Evolutionary conservation across 2,113 vertebrate species (phyloP), one percentile per base, ranked within the genome.

Genomic region (Psephotus haematonotus): DNA sequence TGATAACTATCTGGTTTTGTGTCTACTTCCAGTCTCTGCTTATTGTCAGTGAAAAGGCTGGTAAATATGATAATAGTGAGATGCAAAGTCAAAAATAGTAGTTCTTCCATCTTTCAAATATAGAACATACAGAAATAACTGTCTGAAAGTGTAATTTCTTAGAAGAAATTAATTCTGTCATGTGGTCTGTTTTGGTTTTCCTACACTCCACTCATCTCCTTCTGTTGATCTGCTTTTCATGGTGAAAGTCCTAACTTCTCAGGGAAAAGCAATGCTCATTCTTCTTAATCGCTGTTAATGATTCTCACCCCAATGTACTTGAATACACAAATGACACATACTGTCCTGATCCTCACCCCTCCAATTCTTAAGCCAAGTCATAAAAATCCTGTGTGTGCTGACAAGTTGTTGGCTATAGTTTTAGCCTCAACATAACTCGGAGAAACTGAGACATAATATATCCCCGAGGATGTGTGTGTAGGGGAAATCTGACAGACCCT

Each of bases 401-500:
- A 84, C 59, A 95, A 80, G 39, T 22, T 83, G 37, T 86, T 55
- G 31, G n/a, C 50, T 82, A 31, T 35, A 44, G 37, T 55, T 94
- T 91, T 70, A 91, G 81, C 23, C 59, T 22, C 41, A 88, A 27
- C 33, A 53, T n/a, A 78, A 88, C 62, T 55, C 57, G 43, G 89
- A 94, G 92, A 92, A 74, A 52, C 69, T 69, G 52, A 86, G 35
- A 50, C 35, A 84, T 17, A 95, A 96, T 90, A 96, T 96, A 95
- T n/a, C n/a, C 71, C 78, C 28, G 59, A 63, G 65, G 91, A 93
- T 68, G 29, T 1, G 11, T 7, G 27, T 20, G 15, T 8, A 22
- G 55, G 25, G 29, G 25, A 87, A 95, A 88, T 65, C 31, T 93
- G 96, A 96, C 77, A 97, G 90, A 97, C 60, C 77, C 65, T 96